A percentile compares a stretch with the other conserved stretches of the same genome.
Conservation (phyloP, 92 coral and sea anemone species). For the Nematostella vectensis region DNA sequence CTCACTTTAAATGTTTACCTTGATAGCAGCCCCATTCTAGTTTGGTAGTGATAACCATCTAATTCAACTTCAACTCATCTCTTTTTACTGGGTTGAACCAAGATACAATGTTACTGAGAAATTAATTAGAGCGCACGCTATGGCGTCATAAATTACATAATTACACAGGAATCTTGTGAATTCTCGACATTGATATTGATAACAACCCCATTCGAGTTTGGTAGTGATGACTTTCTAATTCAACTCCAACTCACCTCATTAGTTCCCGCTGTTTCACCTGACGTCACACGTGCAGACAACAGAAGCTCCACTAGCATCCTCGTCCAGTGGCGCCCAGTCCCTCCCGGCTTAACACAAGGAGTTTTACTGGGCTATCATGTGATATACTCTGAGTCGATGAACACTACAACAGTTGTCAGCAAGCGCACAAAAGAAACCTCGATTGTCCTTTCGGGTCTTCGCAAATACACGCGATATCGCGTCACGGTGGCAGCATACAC, state of each 20-base stretch:
- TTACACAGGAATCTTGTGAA: no score
- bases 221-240: no score
- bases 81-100: background rate
- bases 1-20: no score
- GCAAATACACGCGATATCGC: background rate
- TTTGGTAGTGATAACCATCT: no score
- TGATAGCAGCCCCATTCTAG: no score
- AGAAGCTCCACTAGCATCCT: constrained; percentile 2
- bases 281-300: constrained; percentile 1
- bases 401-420: background rate
- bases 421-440: background rate
- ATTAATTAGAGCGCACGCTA: background rate
- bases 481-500: background rate
- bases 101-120: background rate
- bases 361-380: constrained; percentile 1
- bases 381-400: background rate
- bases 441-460: background rate
- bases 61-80: background rate
- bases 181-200: no score
- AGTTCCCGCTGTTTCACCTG: background rate
- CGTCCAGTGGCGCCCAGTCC: constrained; percentile 9
- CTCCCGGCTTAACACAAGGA: constrained; percentile 1
- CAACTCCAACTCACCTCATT: no score
- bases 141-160: background rate
- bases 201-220: no score